Conservation (phyloP, 2,113 vertebrate genomes). For the Formicarius rufipectus region DNA sequence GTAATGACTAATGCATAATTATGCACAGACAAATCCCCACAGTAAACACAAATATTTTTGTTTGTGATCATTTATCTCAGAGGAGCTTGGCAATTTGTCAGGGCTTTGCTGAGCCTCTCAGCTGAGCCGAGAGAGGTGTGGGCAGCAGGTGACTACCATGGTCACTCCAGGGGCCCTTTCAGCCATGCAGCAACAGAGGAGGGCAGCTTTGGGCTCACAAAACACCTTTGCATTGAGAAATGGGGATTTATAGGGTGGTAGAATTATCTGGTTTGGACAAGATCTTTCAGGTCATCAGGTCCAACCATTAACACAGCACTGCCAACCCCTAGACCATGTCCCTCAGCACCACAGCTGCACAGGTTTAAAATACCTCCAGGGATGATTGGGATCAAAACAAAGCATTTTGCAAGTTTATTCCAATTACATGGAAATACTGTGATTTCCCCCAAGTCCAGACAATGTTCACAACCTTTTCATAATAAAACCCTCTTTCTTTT, state of each 20-base stretch:
- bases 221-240: background rate
- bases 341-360: background rate
- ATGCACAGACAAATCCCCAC: slow-evolving; percentile 72
- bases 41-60: slow-evolving; percentile 74
- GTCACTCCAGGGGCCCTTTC: background rate
- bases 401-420: background rate
- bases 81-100: slow-evolving; percentile 61
- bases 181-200: background rate
- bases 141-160: fast-evolving
- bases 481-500: fast-evolving
- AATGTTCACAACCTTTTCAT: background rate
- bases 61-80: slow-evolving; percentile 66
- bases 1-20: slow-evolving; percentile 71
- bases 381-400: background rate
- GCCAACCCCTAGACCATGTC: background rate
- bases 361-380: background rate
- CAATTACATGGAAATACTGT: background rate
- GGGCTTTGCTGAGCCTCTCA: background rate
- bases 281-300: background rate
- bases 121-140: background rate
- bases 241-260: background rate
- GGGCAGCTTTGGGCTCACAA: background rate
- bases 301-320: background rate
- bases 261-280: background rate
- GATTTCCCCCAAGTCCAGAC: background rate